phyloP scores from a whole-genome alignment of 2,888 invertebrate genomes.

The Dichetophora obliterata region DNA sequence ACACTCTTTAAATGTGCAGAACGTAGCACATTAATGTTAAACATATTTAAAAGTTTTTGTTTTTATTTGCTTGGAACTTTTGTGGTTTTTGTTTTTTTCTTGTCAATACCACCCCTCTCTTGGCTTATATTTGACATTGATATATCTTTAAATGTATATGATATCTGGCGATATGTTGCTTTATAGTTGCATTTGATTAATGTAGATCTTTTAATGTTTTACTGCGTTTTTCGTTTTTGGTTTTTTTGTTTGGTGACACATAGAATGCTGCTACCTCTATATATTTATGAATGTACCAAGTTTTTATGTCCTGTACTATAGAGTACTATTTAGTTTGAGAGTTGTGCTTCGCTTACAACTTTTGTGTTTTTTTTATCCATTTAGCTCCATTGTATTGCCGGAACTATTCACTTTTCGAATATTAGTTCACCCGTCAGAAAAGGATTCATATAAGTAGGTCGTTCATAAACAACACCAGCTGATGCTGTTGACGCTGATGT shows the following conservation, averaged over 20 bases:
- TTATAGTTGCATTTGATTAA: background rate
- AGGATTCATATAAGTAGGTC: constrained; percentile 63
- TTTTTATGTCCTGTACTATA: too few relatives aligned
- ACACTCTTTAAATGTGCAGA: too few relatives aligned
- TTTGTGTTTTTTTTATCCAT: too few relatives aligned
- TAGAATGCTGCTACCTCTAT: constrained; percentile 1
- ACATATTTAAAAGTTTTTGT: too few relatives aligned
- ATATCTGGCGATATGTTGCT: background rate
- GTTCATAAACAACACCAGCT: constrained; percentile 60
- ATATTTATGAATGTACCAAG: background rate
- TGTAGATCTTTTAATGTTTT: background rate
- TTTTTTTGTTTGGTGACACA: background rate
- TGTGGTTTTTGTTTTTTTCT: too few relatives aligned
- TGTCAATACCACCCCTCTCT: too few relatives aligned
- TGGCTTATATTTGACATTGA: too few relatives aligned
- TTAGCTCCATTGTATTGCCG: background rate
- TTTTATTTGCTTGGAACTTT: too few relatives aligned
- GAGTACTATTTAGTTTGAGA: too few relatives aligned
- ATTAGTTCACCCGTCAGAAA: constrained; percentile 64
- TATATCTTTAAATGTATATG: too few relatives aligned
- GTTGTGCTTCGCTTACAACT: too few relatives aligned
- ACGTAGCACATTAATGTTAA: too few relatives aligned
- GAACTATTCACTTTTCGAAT: constrained; percentile 61
- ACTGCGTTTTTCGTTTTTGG: background rate
- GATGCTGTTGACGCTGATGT: constrained; percentile 58